Percentiles rank a stretch among this genome's conserved stretches.
Conservation (phyloP, 2,797 vertebrate species). For the Oreonectes daqikongensis region DNA sequence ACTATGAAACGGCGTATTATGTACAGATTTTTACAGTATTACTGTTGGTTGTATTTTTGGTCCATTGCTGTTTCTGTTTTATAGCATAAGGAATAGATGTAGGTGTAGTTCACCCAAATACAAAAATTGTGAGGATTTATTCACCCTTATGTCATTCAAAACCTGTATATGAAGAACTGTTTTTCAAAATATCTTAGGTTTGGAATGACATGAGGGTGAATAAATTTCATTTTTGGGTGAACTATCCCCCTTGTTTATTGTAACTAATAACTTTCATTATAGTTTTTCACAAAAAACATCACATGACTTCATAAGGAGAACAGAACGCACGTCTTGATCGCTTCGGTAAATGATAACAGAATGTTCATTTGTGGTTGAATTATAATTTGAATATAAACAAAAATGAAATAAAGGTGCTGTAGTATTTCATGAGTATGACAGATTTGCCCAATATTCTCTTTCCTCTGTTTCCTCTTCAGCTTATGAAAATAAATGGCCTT, state of each 20-base stretch:
- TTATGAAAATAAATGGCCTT: neutral
- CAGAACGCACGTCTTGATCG: no score
- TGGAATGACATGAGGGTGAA: no score
- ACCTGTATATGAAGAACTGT: no score
- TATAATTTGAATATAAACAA: neutral
- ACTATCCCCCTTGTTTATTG: no score
- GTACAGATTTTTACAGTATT: neutral
- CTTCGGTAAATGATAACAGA: neutral
- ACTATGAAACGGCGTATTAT: neutral
- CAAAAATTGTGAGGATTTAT: neutral
- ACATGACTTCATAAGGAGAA: neutral
- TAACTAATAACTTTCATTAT: neutral
- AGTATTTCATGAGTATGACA: neutral
- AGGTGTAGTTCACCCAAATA: neutral
- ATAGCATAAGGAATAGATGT: neutral
- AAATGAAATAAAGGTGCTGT: neutral
- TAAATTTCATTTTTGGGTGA: no score
- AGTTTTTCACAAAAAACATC: neutral
- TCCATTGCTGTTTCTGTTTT: neutral
- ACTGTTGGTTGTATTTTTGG: neutral
- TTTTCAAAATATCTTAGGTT: no score
- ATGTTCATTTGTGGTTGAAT: neutral
- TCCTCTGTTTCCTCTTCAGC: neutral
- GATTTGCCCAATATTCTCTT: neutral
- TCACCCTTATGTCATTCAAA: neutral